phyloP scores from a whole-genome alignment of 2,888 invertebrate genomes.

The Thymelicus acteon region DNA sequence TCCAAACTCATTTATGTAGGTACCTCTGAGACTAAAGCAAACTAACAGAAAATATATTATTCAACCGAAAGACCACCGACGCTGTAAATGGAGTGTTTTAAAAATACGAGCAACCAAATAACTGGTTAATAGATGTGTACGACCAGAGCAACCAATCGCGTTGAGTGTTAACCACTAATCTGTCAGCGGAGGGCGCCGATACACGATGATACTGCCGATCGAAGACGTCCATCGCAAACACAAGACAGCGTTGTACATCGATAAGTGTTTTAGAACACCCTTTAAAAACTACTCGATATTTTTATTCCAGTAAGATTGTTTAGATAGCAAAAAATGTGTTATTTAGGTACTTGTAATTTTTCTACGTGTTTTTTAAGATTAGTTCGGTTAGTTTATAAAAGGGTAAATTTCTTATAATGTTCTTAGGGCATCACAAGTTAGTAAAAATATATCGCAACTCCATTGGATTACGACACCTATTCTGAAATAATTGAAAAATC shows the following conservation, averaged over 20 bases:
- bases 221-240: background rate
- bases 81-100: constrained; percentile 21
- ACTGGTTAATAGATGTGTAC: background rate
- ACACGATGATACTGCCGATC: background rate
- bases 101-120: constrained; percentile 21
- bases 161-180: constrained; percentile 34
- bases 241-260: background rate
- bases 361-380: too few species aligned
- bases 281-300: background rate
- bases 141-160: constrained; percentile 20
- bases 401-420: too few species aligned
- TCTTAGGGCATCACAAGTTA: too few species aligned
- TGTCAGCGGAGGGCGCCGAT: constrained; percentile 18
- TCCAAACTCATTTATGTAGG: background rate
- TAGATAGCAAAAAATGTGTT: too few species aligned
- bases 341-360: too few species aligned
- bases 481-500: too few species aligned
- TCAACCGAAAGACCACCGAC: background rate
- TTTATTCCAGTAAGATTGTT: too few species aligned
- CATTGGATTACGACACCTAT: too few species aligned
- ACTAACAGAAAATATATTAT: constrained; percentile 5
- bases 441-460: too few species aligned
- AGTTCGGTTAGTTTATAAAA: too few species aligned
- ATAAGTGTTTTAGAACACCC: background rate
- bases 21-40: background rate